A percentile compares a stretch with the other conserved stretches of the same genome.
Evolutionary conservation across 2,797 vertebrate genomes (phyloP).

Genomic region (Dermochelys coriacea): DNA sequence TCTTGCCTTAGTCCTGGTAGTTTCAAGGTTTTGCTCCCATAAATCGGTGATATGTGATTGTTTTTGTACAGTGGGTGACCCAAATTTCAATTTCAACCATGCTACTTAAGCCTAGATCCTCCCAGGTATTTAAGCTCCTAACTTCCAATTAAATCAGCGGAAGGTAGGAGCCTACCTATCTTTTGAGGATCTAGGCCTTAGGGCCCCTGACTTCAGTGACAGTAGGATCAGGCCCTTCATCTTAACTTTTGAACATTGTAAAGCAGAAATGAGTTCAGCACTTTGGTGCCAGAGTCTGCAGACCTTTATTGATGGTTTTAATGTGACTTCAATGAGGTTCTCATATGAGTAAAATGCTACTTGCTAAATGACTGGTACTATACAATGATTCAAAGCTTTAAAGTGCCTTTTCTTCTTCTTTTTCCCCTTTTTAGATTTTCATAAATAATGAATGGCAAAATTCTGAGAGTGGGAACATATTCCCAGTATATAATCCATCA

Average conservation of each 20-base stretch:
- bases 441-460: slow-evolving; percentile 99
- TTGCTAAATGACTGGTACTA: background rate
- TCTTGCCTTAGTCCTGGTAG: slow-evolving; percentile 44
- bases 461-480: slow-evolving; percentile 92
- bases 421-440: slow-evolving; percentile 88
- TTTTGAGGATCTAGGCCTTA: background rate
- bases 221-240: background rate
- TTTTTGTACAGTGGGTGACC: slow-evolving; percentile 18
- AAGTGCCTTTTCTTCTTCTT: slow-evolving; percentile 25
- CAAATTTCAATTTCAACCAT: slow-evolving; percentile 28
- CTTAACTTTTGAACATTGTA: background rate
- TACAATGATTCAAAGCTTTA: background rate
- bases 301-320: background rate
- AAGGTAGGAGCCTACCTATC: background rate
- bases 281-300: background rate
- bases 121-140: background rate
- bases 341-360: background rate
- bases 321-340: background rate
- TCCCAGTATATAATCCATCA: slow-evolving; percentile 93
- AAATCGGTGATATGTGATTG: background rate
- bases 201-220: slow-evolving; percentile 16
- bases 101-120: background rate
- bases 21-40: slow-evolving; percentile 44
- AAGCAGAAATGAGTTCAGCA: background rate
- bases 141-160: background rate